A percentile compares a stretch with the other conserved stretches of the same genome.
Conservation (phyloP, 2,888 invertebrate species). For the Drepana falcataria region DNA sequence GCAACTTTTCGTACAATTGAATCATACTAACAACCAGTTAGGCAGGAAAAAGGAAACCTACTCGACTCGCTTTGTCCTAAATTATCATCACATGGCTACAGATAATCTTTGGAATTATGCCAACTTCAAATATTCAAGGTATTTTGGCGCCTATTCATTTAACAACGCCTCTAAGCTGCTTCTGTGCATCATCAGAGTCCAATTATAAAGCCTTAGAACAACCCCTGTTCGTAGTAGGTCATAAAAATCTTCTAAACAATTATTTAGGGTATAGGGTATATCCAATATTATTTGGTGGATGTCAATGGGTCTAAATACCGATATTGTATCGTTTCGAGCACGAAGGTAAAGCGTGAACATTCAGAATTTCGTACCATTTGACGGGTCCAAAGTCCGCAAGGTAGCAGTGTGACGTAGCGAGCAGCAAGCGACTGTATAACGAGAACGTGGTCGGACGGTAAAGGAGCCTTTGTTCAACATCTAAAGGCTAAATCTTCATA, state of each 20-base stretch:
- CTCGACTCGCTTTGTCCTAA: slow-evolving; percentile 22
- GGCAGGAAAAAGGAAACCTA: slow-evolving; percentile 1
- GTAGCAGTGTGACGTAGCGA: slow-evolving; percentile 45
- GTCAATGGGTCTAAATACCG: not conserved
- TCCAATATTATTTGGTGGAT: too few relatives aligned
- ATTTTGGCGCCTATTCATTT: slow-evolving; percentile 26
- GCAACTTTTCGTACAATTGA: not conserved
- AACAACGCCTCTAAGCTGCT: too few relatives aligned
- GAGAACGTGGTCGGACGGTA: slow-evolving; percentile 44
- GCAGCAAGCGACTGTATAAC: slow-evolving; percentile 7
- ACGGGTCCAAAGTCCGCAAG: slow-evolving; percentile 75
- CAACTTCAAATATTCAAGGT: slow-evolving; percentile 25
- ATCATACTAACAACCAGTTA: not conserved
- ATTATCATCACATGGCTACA: slow-evolving; percentile 23
- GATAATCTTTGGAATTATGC: slow-evolving; percentile 31
- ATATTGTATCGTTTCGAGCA: slow-evolving; percentile 23
- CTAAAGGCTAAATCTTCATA: not conserved
- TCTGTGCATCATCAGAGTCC: too few relatives aligned
- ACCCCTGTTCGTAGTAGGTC: too few relatives aligned
- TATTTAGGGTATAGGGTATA: too few relatives aligned
- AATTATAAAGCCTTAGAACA: too few relatives aligned
- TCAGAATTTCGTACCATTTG: slow-evolving; percentile 27
- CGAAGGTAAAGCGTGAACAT: slow-evolving; percentile 50
- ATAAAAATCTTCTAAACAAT: too few relatives aligned
- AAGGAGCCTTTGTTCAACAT: slow-evolving; percentile 21